Conservation (phyloP, 2,113 vertebrate species). For the Sylvia atricapilla region DNA sequence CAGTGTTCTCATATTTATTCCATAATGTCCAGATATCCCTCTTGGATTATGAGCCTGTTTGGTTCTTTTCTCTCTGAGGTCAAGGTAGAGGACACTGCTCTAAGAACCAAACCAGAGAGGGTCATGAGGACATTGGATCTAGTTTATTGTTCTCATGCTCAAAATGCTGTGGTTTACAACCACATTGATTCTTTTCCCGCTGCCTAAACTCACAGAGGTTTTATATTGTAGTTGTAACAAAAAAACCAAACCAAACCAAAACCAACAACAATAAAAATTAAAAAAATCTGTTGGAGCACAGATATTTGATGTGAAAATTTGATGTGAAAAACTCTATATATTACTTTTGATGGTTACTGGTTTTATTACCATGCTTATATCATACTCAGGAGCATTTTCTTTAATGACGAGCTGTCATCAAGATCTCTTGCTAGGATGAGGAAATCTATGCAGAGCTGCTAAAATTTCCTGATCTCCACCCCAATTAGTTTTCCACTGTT, state of each 20-base stretch:
- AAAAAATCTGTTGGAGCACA: not conserved
- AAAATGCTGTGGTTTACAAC: not conserved
- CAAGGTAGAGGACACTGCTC: not conserved
- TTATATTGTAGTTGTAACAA: not conserved
- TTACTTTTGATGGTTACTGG: not conserved
- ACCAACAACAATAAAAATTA: not conserved
- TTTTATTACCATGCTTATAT: not conserved
- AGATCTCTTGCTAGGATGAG: not conserved
- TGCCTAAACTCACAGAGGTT: not conserved
- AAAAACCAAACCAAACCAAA: not conserved
- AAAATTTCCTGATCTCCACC: not conserved
- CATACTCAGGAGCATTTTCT: not conserved
- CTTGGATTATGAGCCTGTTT: not conserved
- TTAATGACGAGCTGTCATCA: not conserved
- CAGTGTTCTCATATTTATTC: not conserved
- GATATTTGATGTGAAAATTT: not conserved
- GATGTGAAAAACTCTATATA: not conserved
- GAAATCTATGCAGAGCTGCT: not conserved
- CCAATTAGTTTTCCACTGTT: not conserved
- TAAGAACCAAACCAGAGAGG: not conserved
- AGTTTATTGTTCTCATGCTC: not conserved
- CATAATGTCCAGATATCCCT: not conserved
- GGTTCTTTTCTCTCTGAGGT: not conserved
- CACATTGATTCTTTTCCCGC: not conserved
- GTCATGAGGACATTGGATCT: not conserved